Conservation (phyloP, 1,140 invertebrate genomes). For the Antheraea pernyi region DNA sequence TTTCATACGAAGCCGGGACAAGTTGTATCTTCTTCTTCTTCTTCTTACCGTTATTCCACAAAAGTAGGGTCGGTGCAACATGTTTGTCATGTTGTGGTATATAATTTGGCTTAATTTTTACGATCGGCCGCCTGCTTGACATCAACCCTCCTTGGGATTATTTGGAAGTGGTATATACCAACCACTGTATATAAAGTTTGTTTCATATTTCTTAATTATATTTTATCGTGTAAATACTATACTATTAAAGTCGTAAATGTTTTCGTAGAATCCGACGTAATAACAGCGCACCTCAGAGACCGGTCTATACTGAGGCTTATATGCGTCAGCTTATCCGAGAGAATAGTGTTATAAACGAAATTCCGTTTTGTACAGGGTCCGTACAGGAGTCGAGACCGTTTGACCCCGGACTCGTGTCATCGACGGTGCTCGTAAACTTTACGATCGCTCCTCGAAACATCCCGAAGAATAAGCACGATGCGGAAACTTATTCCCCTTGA, state of each 20-base stretch:
- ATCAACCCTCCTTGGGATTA: too few relatives aligned
- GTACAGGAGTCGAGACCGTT: slow-evolving; percentile 22
- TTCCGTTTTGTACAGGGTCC: slow-evolving; percentile 22
- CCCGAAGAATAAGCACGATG: slow-evolving; percentile 30
- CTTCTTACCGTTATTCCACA: too few relatives aligned
- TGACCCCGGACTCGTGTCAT: slow-evolving; percentile 26
- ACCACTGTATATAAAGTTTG: too few relatives aligned
- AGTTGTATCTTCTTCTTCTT: too few relatives aligned
- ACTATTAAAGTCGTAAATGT: not conserved
- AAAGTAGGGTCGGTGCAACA: too few relatives aligned
- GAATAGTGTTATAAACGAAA: slow-evolving; percentile 37
- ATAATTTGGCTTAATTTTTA: too few relatives aligned
- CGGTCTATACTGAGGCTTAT: slow-evolving; percentile 13
- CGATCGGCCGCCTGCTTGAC: too few relatives aligned
- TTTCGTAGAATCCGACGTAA: slow-evolving; percentile 1
- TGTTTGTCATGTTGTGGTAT: too few relatives aligned
- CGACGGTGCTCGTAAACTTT: slow-evolving; percentile 31
- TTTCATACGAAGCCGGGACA: too few relatives aligned
- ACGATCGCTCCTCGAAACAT: slow-evolving; percentile 32
- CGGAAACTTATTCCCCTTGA: slow-evolving; percentile 24
- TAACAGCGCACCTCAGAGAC: slow-evolving; percentile 13
- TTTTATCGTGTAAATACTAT: too few relatives aligned
- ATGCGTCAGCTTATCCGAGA: slow-evolving; percentile 22
- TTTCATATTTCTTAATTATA: too few relatives aligned
- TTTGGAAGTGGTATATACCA: too few relatives aligned